Base-by-base conservation (phyloP, 2,797 vertebrate genomes). In the Schizopygopsis malacanthus region DNA sequence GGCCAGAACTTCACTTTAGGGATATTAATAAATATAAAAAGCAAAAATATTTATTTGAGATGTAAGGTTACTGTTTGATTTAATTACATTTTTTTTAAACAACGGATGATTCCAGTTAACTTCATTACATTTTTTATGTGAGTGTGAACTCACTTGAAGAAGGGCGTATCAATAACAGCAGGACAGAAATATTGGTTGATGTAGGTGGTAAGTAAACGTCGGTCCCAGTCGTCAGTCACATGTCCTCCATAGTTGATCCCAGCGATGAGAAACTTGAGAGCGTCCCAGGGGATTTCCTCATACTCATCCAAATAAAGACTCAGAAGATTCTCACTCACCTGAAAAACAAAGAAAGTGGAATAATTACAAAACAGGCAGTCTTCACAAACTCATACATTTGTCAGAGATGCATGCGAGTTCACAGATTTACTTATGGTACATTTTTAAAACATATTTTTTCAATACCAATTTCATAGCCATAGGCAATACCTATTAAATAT, bases 101-200 rank as follows among this genome's bases (percentile, higher is more conserved):
- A 61, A 61, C 6, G 7, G 11, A 15, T 15, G 50, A 15, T n/a
- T 33, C 22, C 1, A 8, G 39, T 77, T 25, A 61, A 54, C 6
- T 7, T 59, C 20, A 43, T 18, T 10, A 78, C 59, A 10, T 16
- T 15, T 3, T 65, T 16, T 33, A 7, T 28, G 61, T 59, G 50
- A 33, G 33, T 56, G 15, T 37, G 22, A 47, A 86, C 93, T 94
- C 77, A 97, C 97, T 92, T 96, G 93, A 94, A 97, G 89, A 84
- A 95, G 0, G 94, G 89, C 39, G 93, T 88, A 6, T 67, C 91
- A 15, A 97, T 52, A 2, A 94, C 89, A 43, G 89, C 94, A 0
- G 97, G 96, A 85, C 94, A 96, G 94, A 98, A 98, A 88, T 95
- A 97, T 89, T 97, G 96, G 10, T 95, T 96, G 92, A 97, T 97